These are phyloP conservation scores for Mesoclemmys tuberculata DNA, from an alignment of 2,113 vertebrate species.

Conservation along the genomic window DNA sequence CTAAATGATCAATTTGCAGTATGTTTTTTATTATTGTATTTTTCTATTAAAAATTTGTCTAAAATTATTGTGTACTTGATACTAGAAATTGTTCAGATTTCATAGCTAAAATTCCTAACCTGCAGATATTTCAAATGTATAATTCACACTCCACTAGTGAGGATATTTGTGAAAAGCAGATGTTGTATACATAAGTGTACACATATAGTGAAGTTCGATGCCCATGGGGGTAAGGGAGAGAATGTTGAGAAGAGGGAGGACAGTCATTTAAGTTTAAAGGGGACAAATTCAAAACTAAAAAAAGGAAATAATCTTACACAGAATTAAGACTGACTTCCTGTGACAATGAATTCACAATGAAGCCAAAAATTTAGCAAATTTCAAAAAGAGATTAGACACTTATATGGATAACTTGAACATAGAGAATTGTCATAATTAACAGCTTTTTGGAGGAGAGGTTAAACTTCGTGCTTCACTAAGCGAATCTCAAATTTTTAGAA, in stretches of 20 bases:
- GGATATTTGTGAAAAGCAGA: rapidly evolving
- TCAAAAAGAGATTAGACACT: too few relatives aligned
- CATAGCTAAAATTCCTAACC: background rate
- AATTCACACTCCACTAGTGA: background rate
- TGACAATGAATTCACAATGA: too few relatives aligned
- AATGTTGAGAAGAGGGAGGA: too few relatives aligned
- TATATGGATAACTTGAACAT: too few relatives aligned
- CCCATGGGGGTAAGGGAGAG: background rate
- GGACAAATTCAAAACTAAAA: background rate
- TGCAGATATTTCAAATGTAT: background rate
- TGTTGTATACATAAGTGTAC: background rate
- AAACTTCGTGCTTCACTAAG: too few relatives aligned
- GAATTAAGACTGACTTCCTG: background rate
- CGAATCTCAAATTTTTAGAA: too few relatives aligned
- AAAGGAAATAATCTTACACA: background rate
- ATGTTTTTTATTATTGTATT: background rate
- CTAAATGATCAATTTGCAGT: background rate
- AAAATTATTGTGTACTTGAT: background rate
- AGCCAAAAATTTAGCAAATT: too few relatives aligned
- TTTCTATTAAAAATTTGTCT: background rate
- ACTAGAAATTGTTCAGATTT: background rate
- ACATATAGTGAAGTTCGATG: background rate
- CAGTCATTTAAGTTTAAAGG: background rate
- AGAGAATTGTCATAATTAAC: too few relatives aligned
- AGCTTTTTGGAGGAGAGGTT: too few relatives aligned